phyloP scores from a whole-genome alignment of 2,797 vertebrate genomes.

The Phalanger gymnotis region DNA sequence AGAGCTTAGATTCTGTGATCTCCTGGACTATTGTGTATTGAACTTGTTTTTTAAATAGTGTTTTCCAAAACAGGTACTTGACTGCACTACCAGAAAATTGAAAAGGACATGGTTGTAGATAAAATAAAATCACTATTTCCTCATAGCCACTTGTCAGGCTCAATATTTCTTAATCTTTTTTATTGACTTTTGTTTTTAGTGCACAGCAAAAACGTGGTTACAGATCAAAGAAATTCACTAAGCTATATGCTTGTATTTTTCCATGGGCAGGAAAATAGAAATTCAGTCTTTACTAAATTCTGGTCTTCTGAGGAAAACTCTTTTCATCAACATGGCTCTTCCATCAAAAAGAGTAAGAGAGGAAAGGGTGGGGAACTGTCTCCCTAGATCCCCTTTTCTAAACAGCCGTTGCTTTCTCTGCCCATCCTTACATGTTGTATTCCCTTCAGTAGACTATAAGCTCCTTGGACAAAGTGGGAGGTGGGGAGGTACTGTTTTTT shows the following conservation, averaged over 20 bases:
- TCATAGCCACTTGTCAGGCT: slow-evolving; percentile 16
- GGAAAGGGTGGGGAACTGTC: not conserved
- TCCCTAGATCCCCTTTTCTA: not conserved
- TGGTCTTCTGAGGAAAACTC: slow-evolving; percentile 27
- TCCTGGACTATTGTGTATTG: not conserved
- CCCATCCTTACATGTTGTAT: not conserved
- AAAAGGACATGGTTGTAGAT: slow-evolving; percentile 44
- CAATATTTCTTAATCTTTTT: slow-evolving; percentile 32
- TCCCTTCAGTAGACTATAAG: not conserved
- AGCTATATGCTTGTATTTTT: not conserved
- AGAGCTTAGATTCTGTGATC: not conserved
- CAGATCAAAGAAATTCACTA: slow-evolving; percentile 37
- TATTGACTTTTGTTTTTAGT: slow-evolving; percentile 22
- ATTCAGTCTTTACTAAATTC: slow-evolving; percentile 21
- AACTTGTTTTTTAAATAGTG: not conserved
- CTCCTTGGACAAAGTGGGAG: not conserved
- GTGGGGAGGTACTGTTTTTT: not conserved
- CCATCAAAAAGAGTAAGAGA: not conserved
- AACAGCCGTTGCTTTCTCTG: not conserved
- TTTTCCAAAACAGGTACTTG: not conserved
- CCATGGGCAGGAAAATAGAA: slow-evolving; percentile 13
- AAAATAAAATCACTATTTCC: slow-evolving; percentile 54
- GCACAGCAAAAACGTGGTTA: slow-evolving; percentile 20
- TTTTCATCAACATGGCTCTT: not conserved
- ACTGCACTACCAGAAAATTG: slow-evolving; percentile 9